Conservation (phyloP, 2,888 invertebrate genomes). For the Hypolimnas misippus region DNA sequence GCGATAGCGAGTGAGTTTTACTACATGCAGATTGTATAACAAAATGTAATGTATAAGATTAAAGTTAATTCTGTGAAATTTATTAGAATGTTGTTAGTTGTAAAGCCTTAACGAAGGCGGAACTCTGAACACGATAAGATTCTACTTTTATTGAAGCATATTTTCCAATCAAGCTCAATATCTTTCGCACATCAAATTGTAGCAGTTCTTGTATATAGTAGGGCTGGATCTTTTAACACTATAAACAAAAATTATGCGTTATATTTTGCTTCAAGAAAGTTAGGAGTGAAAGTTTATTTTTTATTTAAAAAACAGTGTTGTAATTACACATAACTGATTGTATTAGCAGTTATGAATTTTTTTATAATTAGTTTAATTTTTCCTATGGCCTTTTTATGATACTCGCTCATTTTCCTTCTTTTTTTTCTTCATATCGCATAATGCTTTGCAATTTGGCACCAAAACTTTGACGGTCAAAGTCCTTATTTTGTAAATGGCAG, state of each 20-base stretch:
- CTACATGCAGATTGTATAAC: background rate
- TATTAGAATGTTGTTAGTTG: conserved; percentile 10
- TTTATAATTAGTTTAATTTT: too few relatives aligned
- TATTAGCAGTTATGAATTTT: too few relatives aligned
- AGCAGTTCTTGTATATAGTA: conserved; percentile 22
- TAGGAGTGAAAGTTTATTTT: too few relatives aligned
- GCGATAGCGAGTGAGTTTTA: background rate
- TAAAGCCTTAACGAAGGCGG: conserved; percentile 25
- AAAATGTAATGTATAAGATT: conserved; percentile 2
- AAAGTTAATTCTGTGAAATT: background rate
- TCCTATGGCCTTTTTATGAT: too few relatives aligned
- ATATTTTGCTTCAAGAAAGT: background rate
- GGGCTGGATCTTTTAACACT: conserved; percentile 3
- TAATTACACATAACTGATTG: too few relatives aligned
- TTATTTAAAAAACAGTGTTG: too few relatives aligned
- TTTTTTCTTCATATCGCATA: too few relatives aligned
- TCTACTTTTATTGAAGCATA: conserved; percentile 27
- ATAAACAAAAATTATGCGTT: background rate
- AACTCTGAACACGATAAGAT: conserved; percentile 20
- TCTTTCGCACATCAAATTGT: conserved; percentile 27
- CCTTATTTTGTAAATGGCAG: too few relatives aligned
- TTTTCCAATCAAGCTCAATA: conserved; percentile 30
- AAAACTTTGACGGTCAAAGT: too few relatives aligned
- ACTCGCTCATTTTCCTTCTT: too few relatives aligned
- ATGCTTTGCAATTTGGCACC: too few relatives aligned